Evolutionary conservation across 2,113 vertebrate species (phyloP).

Genomic region (Bos taurus): DNA sequence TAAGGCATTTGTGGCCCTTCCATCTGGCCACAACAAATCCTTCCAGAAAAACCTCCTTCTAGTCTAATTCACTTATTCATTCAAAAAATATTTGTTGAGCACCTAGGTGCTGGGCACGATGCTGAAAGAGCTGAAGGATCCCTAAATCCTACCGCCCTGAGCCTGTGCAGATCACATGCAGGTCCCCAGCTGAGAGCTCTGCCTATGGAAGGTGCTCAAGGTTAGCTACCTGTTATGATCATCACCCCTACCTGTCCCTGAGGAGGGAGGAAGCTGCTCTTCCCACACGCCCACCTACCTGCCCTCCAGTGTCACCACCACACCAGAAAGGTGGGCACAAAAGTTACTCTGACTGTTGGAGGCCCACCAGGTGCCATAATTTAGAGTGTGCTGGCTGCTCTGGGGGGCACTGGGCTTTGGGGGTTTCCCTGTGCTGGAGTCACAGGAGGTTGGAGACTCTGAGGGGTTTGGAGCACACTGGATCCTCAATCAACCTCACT

Average conservation of each 20-base stretch:
- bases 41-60: conserved; percentile 29
- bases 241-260: background rate
- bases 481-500: background rate
- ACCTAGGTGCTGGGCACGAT: background rate
- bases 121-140: background rate
- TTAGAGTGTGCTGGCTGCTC: background rate
- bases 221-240: background rate
- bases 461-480: background rate
- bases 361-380: background rate
- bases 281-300: background rate
- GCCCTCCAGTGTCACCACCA: background rate
- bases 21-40: background rate
- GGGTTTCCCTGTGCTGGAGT: background rate
- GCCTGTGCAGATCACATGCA: background rate
- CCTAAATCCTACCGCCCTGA: background rate
- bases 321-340: background rate
- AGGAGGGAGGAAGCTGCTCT: background rate
- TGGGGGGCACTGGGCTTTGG: background rate
- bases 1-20: background rate
- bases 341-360: background rate
- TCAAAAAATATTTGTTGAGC: background rate
- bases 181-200: background rate
- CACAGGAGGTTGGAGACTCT: background rate
- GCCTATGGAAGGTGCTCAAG: background rate
- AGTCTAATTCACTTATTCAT: background rate